Base-by-base conservation (phyloP, 2,113 vertebrate genomes). In the Rhabdornis inornatus region DNA sequence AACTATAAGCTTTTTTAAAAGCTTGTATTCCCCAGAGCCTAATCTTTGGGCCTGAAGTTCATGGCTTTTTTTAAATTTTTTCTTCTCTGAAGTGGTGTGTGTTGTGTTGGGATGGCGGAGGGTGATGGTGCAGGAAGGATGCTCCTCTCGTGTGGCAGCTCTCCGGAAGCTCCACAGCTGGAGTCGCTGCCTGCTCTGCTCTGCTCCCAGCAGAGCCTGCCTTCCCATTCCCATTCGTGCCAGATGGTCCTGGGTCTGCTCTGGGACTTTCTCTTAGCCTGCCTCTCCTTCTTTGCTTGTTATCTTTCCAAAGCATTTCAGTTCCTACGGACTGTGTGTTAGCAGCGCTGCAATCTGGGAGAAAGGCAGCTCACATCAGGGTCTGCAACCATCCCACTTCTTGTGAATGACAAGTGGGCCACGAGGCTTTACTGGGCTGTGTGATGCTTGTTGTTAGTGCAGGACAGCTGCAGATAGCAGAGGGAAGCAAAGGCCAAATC, bases 181-280 rank as follows among this genome's bases (percentile, higher is more conserved):
- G 63, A 28, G 61, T 10, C 0, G 56, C 82, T 90, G 71, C 59
- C 49, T 21, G 69, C 71, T 69, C 53, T 31, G 65, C 72, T 69
- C 71, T 42, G 61, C 80, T 87, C 64, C 56, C 33, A 7, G 40
- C 50, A 45, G 56, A 3, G 59, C 13, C 71, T 72, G 70, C 44
- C 70, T 49, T 71, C 70, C 66, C 0, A 0, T 52, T 78, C 77
- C 39, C 0, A 0, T 6, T 27, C 4, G 0, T 45, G 18, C 60
- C 44, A 45, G 57, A 23, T 60, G 33, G 31, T 45, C 75, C 65
- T 24, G 42, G 19, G 21, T 30, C 66, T 0, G 2, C 66, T 76
- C 33, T 35, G 75, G 49, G 56, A 74, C 19, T 17, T 88, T 80
- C 55, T 85, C 63, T 72, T 64, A 72, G 44, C 52, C 64, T 81